Evolutionary conservation across 2,797 vertebrate species (phyloP).

Genomic region (Hemibagrus guttatus): DNA sequence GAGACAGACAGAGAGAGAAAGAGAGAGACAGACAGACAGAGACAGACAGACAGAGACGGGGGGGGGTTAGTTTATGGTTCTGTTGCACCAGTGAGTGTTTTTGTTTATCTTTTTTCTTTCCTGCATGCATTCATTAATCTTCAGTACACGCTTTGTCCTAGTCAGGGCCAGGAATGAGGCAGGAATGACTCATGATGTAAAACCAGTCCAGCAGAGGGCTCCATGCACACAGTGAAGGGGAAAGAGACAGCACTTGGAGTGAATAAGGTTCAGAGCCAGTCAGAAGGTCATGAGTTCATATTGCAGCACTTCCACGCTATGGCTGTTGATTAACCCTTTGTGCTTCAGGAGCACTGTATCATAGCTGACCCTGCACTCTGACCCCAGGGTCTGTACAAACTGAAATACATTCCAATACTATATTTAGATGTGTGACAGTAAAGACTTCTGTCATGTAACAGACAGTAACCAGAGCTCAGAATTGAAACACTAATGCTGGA

Average conservation of each 20-base stretch:
- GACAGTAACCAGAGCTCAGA: background rate
- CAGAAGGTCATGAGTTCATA: background rate
- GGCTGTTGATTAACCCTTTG: background rate
- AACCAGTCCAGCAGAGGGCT: slow-evolving; percentile 9
- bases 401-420: background rate
- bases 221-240: too few relatives aligned
- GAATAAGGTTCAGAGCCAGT: background rate
- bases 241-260: background rate
- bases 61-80: too few relatives aligned
- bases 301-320: background rate
- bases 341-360: background rate
- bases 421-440: background rate
- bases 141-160: background rate
- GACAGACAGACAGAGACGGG: too few relatives aligned
- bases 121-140: background rate
- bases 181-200: background rate
- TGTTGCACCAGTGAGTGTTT: too few relatives aligned
- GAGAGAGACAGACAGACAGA: too few relatives aligned
- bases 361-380: background rate
- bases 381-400: background rate
- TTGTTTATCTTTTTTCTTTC: background rate
- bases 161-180: background rate
- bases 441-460: background rate
- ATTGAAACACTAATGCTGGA: background rate
- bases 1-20: too few relatives aligned